Percentiles rank a stretch among this genome's conserved stretches.
Conservation (phyloP, 2,888 invertebrate species). For the Anoplius nigerrimus region DNA sequence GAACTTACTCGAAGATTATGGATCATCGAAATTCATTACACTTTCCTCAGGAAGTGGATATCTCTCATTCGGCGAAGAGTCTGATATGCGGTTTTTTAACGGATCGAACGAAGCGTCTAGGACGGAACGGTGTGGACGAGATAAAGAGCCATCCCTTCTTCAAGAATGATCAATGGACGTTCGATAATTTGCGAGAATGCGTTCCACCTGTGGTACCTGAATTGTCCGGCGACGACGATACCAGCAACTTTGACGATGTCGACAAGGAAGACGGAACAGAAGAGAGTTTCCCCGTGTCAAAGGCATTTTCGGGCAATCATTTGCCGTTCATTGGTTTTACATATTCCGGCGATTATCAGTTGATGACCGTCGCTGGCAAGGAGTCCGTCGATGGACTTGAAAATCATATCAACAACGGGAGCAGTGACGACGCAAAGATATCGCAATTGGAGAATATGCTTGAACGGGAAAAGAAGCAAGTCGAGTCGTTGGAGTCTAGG, state of each 20-base stretch:
- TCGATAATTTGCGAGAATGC: slow-evolving; percentile 94
- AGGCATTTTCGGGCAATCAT: slow-evolving; percentile 98
- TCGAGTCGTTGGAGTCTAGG: slow-evolving; percentile 85
- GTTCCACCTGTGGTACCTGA: slow-evolving; percentile 98
- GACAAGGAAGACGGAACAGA: slow-evolving; percentile 95
- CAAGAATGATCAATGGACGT: slow-evolving; percentile 97
- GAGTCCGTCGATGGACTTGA: slow-evolving; percentile 73
- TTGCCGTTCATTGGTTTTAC: slow-evolving; percentile 99
- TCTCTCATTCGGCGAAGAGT: slow-evolving; percentile 90
- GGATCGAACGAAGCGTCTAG: slow-evolving; percentile 91
- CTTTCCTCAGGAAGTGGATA: slow-evolving; percentile 95
- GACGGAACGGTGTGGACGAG: slow-evolving; percentile 94
- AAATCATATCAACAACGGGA: slow-evolving; percentile 80
- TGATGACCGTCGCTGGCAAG: slow-evolving; percentile 77
- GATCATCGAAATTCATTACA: slow-evolving; percentile 96
- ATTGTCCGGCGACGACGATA: slow-evolving; percentile 96
- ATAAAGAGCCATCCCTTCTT: slow-evolving; percentile 97
- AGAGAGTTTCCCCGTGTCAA: slow-evolving; percentile 96
- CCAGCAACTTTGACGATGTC: slow-evolving; percentile 98
- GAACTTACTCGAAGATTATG: slow-evolving; percentile 99
- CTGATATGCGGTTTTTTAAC: slow-evolving; percentile 96
- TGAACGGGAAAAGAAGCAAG: slow-evolving; percentile 84
- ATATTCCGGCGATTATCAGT: slow-evolving; percentile 94
- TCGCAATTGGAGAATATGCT: slow-evolving; percentile 85
- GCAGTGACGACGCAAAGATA: slow-evolving; percentile 74